Evolutionary conservation across 1,140 invertebrate species (phyloP).

Genomic region (Calosoma granatense): DNA sequence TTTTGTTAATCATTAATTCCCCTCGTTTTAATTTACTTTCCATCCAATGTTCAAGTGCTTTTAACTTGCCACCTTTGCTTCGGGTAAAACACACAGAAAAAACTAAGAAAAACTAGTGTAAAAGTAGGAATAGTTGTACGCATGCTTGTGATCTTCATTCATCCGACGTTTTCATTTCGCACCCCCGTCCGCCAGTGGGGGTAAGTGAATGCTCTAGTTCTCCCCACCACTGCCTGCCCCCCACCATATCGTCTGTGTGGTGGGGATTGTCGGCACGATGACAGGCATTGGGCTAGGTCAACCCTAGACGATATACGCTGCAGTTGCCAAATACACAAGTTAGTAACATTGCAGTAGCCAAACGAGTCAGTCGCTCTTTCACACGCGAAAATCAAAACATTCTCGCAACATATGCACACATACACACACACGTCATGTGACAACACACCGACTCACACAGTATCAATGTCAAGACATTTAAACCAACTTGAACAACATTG

Average conservation of each 20-base stretch:
- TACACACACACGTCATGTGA: neutral
- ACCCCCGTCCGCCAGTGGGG: neutral
- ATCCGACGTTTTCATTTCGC: no score
- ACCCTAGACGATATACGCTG: conserved; percentile 23
- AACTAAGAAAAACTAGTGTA: no score
- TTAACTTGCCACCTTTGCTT: no score
- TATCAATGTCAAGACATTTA: no score
- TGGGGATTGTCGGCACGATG: neutral
- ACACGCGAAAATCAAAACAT: conserved; percentile 1
- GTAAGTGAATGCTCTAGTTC: conserved; percentile 22
- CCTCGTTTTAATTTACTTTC: no score
- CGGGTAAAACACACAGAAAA: no score
- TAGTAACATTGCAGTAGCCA: conserved; percentile 18
- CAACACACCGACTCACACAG: no score
- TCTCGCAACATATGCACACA: neutral
- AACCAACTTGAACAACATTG: conserved; percentile 10
- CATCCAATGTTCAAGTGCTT: no score
- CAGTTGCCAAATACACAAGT: conserved; percentile 24
- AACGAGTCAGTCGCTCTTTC: conserved; percentile 6
- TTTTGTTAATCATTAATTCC: no score
- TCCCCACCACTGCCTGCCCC: conserved; percentile 20
- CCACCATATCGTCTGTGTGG: conserved; percentile 20
- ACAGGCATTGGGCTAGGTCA: conserved; percentile 22
- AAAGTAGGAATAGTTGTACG: no score
- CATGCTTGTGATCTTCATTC: no score